phyloP scores from a whole-genome alignment of 2,888 invertebrate genomes.

The Heliconius sara region DNA sequence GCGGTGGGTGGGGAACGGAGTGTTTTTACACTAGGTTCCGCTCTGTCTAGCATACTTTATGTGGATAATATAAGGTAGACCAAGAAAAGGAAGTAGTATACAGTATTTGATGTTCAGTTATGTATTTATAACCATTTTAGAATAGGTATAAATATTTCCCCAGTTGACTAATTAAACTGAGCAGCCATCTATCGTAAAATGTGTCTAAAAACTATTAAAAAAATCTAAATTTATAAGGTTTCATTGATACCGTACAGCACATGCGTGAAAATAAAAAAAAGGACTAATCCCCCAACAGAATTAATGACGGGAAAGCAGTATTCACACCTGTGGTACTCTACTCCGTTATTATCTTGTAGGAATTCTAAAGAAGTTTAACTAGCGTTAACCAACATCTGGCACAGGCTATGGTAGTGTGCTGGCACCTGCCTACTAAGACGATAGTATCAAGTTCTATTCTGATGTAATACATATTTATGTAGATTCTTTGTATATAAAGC shows the following conservation, averaged over 20 bases:
- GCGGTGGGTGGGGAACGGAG: neutral
- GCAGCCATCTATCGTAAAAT: neutral
- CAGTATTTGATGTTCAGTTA: no score
- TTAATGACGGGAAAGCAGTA: neutral
- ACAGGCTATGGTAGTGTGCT: neutral
- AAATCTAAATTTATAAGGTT: no score
- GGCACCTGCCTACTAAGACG: neutral
- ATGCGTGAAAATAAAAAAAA: neutral
- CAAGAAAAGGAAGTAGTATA: no score
- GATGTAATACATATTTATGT: neutral
- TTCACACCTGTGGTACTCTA: constrained; percentile 3
- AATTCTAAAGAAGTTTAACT: constrained; percentile 16
- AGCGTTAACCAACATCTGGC: constrained; percentile 1
- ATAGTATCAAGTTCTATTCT: neutral
- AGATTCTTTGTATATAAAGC: neutral
- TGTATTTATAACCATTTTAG: no score
- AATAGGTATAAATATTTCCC: no score
- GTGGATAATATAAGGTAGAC: no score
- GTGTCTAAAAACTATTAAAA: neutral
- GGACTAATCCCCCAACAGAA: neutral
- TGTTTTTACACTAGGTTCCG: neutral
- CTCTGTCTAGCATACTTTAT: neutral
- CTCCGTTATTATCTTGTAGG: constrained; percentile 2
- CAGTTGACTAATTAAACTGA: no score
- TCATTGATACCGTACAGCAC: no score